Conservation (phyloP, 2,797 vertebrate genomes). For the Melanotaenia nigrans region DNA sequence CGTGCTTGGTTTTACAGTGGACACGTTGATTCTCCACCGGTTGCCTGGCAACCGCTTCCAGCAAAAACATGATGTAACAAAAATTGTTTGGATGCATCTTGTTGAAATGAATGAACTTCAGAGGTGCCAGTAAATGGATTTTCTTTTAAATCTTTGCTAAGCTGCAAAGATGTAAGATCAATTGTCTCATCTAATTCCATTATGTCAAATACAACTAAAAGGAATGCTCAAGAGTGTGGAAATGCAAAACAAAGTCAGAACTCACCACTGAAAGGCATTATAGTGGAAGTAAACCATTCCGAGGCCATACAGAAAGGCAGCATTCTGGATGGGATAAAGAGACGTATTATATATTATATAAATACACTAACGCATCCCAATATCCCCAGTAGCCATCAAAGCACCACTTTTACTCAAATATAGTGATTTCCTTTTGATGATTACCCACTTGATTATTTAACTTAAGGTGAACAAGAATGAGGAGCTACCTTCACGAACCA, state of each 20-base stretch:
- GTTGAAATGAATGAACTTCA: background rate
- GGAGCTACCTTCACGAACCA: too few relatives aligned
- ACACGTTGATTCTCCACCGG: background rate
- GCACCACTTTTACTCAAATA: too few relatives aligned
- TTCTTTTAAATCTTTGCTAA: background rate
- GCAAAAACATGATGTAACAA: background rate
- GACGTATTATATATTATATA: background rate
- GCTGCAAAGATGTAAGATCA: background rate
- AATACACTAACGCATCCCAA: too few relatives aligned
- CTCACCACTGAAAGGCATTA: slow-evolving; percentile 99
- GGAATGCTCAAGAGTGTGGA: background rate
- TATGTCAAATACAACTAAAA: background rate
- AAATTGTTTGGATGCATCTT: background rate
- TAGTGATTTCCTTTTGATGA: too few relatives aligned
- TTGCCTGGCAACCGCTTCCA: slow-evolving; percentile 4
- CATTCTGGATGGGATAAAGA: slow-evolving; percentile 87
- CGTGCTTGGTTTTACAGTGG: background rate
- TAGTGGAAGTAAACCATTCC: slow-evolving; percentile 99
- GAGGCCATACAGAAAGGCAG: slow-evolving; percentile 99
- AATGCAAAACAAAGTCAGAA: slow-evolving; percentile 44
- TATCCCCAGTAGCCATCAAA: too few relatives aligned
- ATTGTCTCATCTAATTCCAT: background rate
- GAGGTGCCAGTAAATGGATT: background rate
- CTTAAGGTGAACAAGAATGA: too few relatives aligned
- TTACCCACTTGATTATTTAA: too few relatives aligned